These are phyloP conservation scores for Planiliza haematocheilus DNA, from an alignment of 2,113 vertebrate genomes.

Conservation along the genomic window DNA sequence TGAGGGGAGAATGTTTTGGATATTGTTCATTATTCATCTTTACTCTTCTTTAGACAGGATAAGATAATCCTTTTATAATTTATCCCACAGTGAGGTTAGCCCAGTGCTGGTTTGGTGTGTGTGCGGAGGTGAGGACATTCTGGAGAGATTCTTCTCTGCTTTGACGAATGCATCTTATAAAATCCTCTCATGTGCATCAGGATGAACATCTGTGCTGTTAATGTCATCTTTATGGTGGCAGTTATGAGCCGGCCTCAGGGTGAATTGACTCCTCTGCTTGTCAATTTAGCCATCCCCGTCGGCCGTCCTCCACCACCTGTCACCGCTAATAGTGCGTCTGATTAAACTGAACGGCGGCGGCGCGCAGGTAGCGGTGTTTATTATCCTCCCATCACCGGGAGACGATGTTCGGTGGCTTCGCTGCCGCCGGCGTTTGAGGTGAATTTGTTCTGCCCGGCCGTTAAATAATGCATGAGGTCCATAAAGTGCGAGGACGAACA, in stretches of 20 bases:
- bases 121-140: too few relatives aligned
- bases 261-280: conserved; percentile 29
- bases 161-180: too few relatives aligned
- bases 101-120: too few relatives aligned
- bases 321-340: conserved; percentile 31
- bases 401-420: conserved; percentile 3
- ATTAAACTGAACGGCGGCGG: conserved; percentile 41
- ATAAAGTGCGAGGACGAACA: conserved; percentile 9
- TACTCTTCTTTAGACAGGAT: too few relatives aligned
- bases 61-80: too few relatives aligned
- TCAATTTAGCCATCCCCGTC: conserved; percentile 29
- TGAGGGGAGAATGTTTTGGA: too few relatives aligned
- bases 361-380: conserved; percentile 35
- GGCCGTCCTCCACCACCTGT: conserved; percentile 14
- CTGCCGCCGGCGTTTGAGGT: background rate
- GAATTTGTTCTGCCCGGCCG: background rate
- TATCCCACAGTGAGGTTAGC: too few relatives aligned
- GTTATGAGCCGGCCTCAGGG: conserved; percentile 35
- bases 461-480: conserved; percentile 41
- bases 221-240: conserved; percentile 19
- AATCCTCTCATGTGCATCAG: too few relatives aligned
- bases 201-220: background rate
- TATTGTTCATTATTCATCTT: too few relatives aligned
- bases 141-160: too few relatives aligned
- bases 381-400: conserved; percentile 15